phyloP scores from a whole-genome alignment of 2,888 invertebrate species.

The Hedychridium roseum region DNA sequence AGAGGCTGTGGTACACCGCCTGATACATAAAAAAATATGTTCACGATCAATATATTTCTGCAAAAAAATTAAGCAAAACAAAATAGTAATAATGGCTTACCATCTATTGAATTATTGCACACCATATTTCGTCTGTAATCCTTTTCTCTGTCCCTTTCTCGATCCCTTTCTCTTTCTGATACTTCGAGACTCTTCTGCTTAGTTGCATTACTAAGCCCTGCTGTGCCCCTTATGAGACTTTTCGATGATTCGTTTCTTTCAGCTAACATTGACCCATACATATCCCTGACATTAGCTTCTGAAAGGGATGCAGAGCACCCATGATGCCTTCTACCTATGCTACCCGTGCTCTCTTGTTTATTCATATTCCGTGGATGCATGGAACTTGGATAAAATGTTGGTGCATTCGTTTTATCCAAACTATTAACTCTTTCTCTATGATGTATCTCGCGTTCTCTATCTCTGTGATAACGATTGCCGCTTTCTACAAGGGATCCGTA shows the following conservation, averaged over 20 bases:
- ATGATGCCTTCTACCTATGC: constrained; percentile 52
- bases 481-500: constrained; percentile 55
- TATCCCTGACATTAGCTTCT: constrained; percentile 56
- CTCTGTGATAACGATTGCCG: constrained; percentile 51
- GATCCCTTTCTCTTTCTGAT: constrained; percentile 63
- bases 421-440: constrained; percentile 59
- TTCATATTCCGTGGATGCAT: constrained; percentile 49
- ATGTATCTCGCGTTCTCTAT: constrained; percentile 49
- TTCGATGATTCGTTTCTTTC: constrained; percentile 59
- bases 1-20: constrained; percentile 65
- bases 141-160: constrained; percentile 53
- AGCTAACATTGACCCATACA: constrained; percentile 48
- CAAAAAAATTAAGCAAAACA: too few species aligned
- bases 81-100: too few species aligned
- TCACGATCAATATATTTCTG: too few species aligned
- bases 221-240: constrained; percentile 54
- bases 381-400: constrained; percentile 52
- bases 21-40: too few species aligned
- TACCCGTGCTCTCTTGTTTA: constrained; percentile 50
- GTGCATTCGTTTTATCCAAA: constrained; percentile 55
- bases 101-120: constrained; percentile 57
- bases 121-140: constrained; percentile 63
- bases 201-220: constrained; percentile 50
- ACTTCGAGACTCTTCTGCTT: constrained; percentile 67
- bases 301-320: constrained; percentile 56